These are phyloP conservation scores for Parambassis ranga DNA, from an alignment of 2,797 vertebrate species.

Conservation along the genomic window DNA sequence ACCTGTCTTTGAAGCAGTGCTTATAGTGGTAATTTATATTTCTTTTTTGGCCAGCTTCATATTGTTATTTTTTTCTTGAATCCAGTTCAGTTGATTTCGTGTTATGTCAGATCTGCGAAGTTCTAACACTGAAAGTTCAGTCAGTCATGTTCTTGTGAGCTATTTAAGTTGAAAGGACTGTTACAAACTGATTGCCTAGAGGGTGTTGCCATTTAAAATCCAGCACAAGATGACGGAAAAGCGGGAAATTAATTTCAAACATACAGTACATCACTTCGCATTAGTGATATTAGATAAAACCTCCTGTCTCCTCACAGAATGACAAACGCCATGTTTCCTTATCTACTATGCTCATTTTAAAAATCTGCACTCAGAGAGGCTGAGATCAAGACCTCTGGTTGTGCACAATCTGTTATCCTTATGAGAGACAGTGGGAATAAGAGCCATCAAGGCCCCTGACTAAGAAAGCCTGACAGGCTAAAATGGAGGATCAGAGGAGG, in stretches of 20 bases:
- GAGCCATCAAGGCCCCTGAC: conserved; percentile 21
- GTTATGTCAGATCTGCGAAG: not conserved
- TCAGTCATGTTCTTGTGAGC: conserved; percentile 11
- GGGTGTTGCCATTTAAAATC: conserved; percentile 3
- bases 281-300: too few relatives aligned
- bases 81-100: not conserved
- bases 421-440: conserved; percentile 40
- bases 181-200: conserved; percentile 11
- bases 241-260: conserved; percentile 10
- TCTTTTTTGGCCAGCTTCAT: not conserved
- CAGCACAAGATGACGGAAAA: conserved; percentile 3
- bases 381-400: conserved; percentile 35
- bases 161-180: conserved; percentile 27
- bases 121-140: not conserved
- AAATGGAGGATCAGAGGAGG: conserved; percentile 52
- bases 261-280: not conserved
- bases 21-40: conserved; percentile 3
- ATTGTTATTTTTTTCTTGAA: conserved; percentile 9
- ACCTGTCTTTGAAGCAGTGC: not conserved
- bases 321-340: conserved; percentile 4
- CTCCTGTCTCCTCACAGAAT: not conserved
- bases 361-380: conserved; percentile 25
- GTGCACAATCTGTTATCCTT: conserved; percentile 30
- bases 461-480: conserved; percentile 47
- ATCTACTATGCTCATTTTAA: conserved; percentile 28